Evolutionary conservation across 2,113 vertebrate genomes (phyloP), one percentile per base, ranked within the genome.

Genomic region (Scomber colias): DNA sequence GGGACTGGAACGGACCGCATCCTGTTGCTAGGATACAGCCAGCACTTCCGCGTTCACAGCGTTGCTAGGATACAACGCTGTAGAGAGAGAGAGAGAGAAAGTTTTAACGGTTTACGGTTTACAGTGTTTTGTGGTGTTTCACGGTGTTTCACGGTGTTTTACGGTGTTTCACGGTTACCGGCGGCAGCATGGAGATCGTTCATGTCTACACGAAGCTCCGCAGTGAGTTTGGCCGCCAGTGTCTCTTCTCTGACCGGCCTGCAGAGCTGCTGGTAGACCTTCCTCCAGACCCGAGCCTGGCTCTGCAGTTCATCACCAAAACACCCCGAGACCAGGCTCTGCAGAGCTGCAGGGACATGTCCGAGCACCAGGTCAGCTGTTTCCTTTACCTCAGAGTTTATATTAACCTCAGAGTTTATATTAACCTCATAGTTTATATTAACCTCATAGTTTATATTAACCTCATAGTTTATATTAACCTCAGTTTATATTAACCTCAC

Each of bases 191-290:
- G 98, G 97, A 99, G 88, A 95, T 98, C 24, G 90, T 93, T 8
- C 92, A 96, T 0, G 95, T 96, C 16, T 98, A 97, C 62, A 55
- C 94, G 0, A 96, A 96, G 90, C 95, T 95, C 57, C 97, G 97
- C 76, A 92, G 91, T 0, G 95, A 98, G 35, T 97, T 99, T 8
- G 97, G 98, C 5, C 96, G 97, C 0, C 97, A 95, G 9, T 97
- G 96, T 89, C 91, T 61, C 54, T 96, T 99, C 93, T 96, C 96
- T 0, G 97, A 99, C 91, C 89, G 91, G 0, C 84, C 87, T 0
- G 95, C 96, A 0, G 94, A 95, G 83, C 87, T 97, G 53, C 93
- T 88, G 12, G 92, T 93, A 61, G 96, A 99, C 90, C 94, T 99
- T 24, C 75, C 78, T 0, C 96, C 97, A 0, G 96, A 97, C 45